These are phyloP conservation scores for Channallabes apus DNA, from an alignment of 2,797 vertebrate genomes.

Conservation along the genomic window DNA sequence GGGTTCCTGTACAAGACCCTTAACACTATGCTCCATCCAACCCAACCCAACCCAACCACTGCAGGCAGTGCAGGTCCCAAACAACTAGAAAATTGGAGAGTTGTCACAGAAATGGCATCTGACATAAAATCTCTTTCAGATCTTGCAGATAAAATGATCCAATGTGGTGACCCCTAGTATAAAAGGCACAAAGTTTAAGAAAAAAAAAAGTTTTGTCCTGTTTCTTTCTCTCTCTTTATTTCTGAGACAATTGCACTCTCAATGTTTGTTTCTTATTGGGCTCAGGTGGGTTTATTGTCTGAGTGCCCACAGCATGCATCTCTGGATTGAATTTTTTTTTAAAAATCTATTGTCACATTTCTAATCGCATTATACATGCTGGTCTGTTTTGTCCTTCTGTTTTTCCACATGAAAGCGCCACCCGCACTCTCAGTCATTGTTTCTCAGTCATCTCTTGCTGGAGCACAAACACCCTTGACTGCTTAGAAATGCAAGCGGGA, in stretches of 20 bases:
- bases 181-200: too few species aligned
- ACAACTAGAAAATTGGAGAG: too few species aligned
- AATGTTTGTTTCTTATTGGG: constrained; percentile 3
- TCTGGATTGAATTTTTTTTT: not conserved
- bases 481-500: constrained; percentile 10
- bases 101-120: too few species aligned
- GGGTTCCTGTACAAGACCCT: too few species aligned
- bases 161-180: too few species aligned
- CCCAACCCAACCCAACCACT: too few species aligned
- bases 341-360: constrained; percentile 23
- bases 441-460: constrained; percentile 9
- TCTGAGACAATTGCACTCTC: not conserved
- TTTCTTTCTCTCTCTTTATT: not conserved
- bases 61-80: too few species aligned
- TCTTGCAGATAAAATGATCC: too few species aligned
- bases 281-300: constrained; percentile 11
- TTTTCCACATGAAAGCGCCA: constrained; percentile 10
- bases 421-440: constrained; percentile 1
- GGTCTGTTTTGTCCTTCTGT: constrained; percentile 27
- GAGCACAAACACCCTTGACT: constrained; percentile 9
- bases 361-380: constrained; percentile 27
- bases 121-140: too few species aligned
- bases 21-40: too few species aligned
- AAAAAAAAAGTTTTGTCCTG: not conserved
- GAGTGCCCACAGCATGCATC: constrained; percentile 1